A percentile compares a stretch with the other conserved stretches of the same genome.
Conservation (phyloP, 92 coral and sea anemone genomes). For the Epizoanthus scotinus region DNA sequence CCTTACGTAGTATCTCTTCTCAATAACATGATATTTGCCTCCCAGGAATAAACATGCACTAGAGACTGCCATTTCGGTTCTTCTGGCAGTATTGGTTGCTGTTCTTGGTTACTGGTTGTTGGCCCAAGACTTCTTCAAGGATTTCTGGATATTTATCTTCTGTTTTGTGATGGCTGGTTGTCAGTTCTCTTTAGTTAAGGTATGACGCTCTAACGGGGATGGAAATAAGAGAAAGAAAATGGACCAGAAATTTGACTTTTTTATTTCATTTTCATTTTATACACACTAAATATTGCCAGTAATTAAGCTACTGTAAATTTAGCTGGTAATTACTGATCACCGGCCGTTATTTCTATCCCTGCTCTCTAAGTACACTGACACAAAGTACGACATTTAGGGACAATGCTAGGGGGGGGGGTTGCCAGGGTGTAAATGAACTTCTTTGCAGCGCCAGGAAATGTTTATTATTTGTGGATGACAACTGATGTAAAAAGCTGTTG, state of each 20-base stretch:
- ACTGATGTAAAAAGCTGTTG: too few species aligned
- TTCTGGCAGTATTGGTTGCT: conserved; percentile 86
- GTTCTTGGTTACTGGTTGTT: conserved; percentile 94
- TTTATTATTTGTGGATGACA: too few species aligned
- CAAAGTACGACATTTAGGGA: background rate
- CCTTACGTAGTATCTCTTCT: too few species aligned
- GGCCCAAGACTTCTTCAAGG: conserved; percentile 83
- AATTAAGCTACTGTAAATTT: too few species aligned
- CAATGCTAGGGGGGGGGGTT: background rate
- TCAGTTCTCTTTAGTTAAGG: conserved; percentile 96
- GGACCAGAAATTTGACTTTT: too few species aligned
- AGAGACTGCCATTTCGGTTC: conserved; percentile 80
- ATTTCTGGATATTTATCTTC: conserved; percentile 96
- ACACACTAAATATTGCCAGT: too few species aligned
- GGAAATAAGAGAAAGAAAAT: too few species aligned
- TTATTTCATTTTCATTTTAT: too few species aligned
- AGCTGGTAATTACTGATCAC: too few species aligned
- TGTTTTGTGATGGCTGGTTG: conserved; percentile 98
- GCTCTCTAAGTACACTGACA: too few species aligned
- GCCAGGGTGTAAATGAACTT: background rate
- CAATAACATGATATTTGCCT: background rate
- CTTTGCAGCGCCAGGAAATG: too few species aligned
- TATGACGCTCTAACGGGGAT: conserved; percentile 40
- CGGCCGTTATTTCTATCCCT: too few species aligned
- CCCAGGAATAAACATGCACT: conserved; percentile 80